Evolutionary conservation across 1,140 invertebrate species (phyloP).

Genomic region (Zaprionus nigranus): DNA sequence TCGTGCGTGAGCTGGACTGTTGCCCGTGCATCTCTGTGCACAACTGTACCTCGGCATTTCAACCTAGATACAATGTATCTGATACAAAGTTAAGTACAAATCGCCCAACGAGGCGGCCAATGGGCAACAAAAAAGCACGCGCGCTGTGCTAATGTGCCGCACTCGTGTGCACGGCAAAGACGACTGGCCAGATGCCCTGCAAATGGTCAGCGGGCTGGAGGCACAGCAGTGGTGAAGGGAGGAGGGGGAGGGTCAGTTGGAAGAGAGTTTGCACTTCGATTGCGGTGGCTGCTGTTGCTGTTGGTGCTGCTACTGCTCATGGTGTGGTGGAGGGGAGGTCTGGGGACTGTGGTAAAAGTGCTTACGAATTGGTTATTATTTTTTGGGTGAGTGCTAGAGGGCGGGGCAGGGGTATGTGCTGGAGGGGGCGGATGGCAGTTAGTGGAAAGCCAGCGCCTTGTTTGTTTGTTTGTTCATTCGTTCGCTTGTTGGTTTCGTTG

Average conservation of each 20-base stretch:
- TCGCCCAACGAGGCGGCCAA: slow-evolving; percentile 11
- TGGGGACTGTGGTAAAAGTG: slow-evolving; percentile 64
- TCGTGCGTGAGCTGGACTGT: neutral
- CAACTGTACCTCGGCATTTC: slow-evolving; percentile 3
- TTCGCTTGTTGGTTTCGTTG: slow-evolving; percentile 40
- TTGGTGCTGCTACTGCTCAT: slow-evolving; percentile 8
- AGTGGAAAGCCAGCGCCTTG: slow-evolving; percentile 38
- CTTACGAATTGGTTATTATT: slow-evolving; percentile 80
- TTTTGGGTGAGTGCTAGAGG: slow-evolving; percentile 21
- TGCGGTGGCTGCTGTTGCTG: slow-evolving; percentile 9
- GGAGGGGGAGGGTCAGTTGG: neutral
- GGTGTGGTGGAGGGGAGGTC: neutral
- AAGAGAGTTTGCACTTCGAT: slow-evolving; percentile 8
- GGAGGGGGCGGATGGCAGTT: neutral
- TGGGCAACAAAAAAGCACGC: slow-evolving; percentile 41
- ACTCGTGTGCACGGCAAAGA: slow-evolving; percentile 28
- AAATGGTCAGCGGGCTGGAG: neutral
- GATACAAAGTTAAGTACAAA: slow-evolving; percentile 28
- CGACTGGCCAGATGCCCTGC: slow-evolving; percentile 30
- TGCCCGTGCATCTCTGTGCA: neutral
- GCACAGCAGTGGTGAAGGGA: neutral
- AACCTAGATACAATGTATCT: slow-evolving; percentile 30
- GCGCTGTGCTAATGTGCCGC: slow-evolving; percentile 66
- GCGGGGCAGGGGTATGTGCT: slow-evolving; percentile 18
- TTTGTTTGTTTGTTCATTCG: slow-evolving; percentile 49